Conservation (phyloP, 2,888 invertebrate species). For the Choristoneura rosaceana region DNA sequence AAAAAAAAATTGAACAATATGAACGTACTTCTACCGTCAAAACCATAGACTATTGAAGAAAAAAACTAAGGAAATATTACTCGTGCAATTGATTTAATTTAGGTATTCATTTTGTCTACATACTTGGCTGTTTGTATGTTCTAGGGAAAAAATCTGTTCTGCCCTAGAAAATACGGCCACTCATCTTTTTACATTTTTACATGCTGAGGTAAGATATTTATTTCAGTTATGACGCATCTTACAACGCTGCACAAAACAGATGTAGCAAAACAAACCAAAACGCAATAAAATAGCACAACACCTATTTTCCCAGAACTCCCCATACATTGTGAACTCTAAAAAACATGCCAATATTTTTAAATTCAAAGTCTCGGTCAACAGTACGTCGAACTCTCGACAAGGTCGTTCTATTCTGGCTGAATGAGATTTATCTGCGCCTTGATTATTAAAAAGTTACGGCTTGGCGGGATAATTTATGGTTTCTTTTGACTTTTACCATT, state of each 20-base stretch:
- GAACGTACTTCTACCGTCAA: too few species aligned
- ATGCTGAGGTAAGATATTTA: not conserved
- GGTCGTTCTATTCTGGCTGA: constrained; percentile 65
- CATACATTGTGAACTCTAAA: not conserved
- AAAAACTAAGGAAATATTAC: too few species aligned
- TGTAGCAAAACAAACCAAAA: not conserved
- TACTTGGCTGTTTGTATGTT: too few species aligned
- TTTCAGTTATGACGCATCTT: not conserved
- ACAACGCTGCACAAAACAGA: not conserved
- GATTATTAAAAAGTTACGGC: constrained; percentile 38
- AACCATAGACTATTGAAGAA: too few species aligned
- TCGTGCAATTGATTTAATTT: too few species aligned
- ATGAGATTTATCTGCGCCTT: constrained; percentile 28
- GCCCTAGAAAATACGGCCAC: not conserved
- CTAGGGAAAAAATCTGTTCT: too few species aligned
- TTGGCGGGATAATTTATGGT: constrained; percentile 40
- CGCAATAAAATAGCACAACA: constrained; percentile 4
- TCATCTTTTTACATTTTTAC: not conserved
- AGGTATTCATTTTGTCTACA: too few species aligned
- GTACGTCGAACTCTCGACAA: constrained; percentile 48
- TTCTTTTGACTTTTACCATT: constrained; percentile 9
- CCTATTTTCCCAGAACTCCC: not conserved
- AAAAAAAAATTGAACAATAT: too few species aligned
- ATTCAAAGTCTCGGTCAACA: not conserved
- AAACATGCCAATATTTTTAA: constrained; percentile 14